A percentile compares a stretch with the other conserved stretches of the same genome.
These are phyloP conservation scores for Garrulus glandarius DNA, from an alignment of 2,797 vertebrate genomes.

Conservation along the genomic window DNA sequence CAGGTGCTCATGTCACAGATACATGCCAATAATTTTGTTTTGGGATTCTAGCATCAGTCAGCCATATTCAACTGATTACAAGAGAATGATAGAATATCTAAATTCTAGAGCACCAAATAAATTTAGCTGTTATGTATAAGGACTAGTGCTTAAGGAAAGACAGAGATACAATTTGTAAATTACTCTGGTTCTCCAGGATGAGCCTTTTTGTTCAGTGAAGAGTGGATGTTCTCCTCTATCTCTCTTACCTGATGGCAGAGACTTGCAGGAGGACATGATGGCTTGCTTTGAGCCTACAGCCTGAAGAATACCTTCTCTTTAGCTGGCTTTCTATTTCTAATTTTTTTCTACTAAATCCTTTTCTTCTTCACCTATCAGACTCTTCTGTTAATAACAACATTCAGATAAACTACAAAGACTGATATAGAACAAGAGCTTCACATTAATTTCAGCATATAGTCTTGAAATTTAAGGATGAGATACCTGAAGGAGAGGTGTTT, in stretches of 20 bases:
- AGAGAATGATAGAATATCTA: background rate
- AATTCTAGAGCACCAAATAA: background rate
- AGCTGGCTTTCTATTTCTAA: background rate
- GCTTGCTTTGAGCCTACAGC: background rate
- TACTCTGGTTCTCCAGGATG: background rate
- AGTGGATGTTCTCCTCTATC: background rate
- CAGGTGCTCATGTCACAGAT: background rate
- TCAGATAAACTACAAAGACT: background rate
- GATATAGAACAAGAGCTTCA: background rate
- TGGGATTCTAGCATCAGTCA: background rate
- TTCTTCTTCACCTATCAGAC: background rate
- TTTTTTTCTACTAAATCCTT: background rate
- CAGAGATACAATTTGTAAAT: background rate
- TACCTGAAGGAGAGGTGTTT: background rate
- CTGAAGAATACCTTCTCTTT: background rate
- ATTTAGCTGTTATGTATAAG: background rate
- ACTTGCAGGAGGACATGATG: background rate
- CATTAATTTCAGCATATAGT: background rate
- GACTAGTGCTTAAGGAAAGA: background rate
- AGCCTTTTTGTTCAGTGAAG: background rate
- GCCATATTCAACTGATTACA: background rate
- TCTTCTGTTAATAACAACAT: background rate
- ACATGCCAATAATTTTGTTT: background rate
- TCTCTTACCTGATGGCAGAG: background rate
- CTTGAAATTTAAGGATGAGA: background rate